Evolutionary conservation across 2,888 invertebrate species (phyloP).

Genomic region (Hofmannophila pseudospretella): DNA sequence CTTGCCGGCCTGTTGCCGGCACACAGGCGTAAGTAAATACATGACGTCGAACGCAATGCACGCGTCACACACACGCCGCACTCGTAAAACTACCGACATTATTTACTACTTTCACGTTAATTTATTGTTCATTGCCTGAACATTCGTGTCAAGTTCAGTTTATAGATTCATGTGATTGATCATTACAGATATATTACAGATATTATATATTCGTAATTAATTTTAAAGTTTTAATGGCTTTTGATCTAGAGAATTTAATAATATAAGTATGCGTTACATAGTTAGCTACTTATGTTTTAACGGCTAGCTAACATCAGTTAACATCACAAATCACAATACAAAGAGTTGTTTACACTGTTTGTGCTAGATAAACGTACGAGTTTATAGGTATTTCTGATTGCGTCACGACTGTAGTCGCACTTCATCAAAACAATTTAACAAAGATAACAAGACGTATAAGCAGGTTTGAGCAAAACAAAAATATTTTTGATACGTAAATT

Average conservation of each 20-base stretch:
- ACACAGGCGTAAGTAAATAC: slow-evolving; percentile 36
- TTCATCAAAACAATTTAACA: slow-evolving; percentile 38
- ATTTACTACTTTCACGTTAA: slow-evolving; percentile 15
- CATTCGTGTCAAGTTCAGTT: slow-evolving; percentile 5
- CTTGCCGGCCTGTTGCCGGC: slow-evolving; percentile 27
- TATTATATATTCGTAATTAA: too few species aligned
- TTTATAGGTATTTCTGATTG: slow-evolving; percentile 22
- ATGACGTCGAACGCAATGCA: slow-evolving; percentile 58
- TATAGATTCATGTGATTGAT: too few species aligned
- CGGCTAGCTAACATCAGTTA: too few species aligned
- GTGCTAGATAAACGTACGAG: slow-evolving; percentile 4
- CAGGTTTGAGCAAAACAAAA: slow-evolving; percentile 4
- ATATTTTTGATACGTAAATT: too few species aligned
- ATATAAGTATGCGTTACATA: too few species aligned
- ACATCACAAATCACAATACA: too few species aligned
- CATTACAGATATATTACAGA: too few species aligned
- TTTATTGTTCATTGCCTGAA: slow-evolving; percentile 8
- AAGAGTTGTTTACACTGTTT: not conserved
- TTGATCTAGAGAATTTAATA: too few species aligned
- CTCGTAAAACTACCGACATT: slow-evolving; percentile 10
- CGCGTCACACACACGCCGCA: slow-evolving; percentile 37
- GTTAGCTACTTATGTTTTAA: too few species aligned
- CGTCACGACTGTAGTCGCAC: slow-evolving; percentile 28
- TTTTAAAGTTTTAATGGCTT: too few species aligned
- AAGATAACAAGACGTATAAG: slow-evolving; percentile 28